Evolutionary conservation across 2,888 invertebrate genomes (phyloP), one percentile per base, ranked within the genome.

Genomic region (Ramazzottius varieornatus): DNA sequence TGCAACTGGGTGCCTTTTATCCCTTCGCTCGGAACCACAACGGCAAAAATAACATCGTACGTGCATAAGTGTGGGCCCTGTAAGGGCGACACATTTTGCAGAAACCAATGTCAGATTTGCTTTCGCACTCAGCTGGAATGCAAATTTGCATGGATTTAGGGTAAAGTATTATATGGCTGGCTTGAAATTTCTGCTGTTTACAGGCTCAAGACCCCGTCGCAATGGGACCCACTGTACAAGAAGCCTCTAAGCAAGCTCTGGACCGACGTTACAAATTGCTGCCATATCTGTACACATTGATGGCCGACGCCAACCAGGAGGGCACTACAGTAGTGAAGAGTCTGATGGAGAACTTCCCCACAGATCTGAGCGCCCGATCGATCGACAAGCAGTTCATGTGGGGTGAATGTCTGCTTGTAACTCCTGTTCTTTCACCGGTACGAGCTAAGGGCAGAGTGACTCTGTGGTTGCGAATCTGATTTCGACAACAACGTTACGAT

Each of bases 1-100:
- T 73, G 66, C 75, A 78, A 68, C 69, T 78, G 1, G 79, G 78
- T 1, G 75, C 79, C 1, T 79, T 79, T 70, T 78, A 78, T 69
- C 77, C 78, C 0, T 75, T 74, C 67, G 68, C 70, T 20, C 68
- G 77, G 65, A 76, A 73, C 66, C 76, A 76, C 69, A 77, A 76
- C 66, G 68, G 46, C n/a, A 46, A 67, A 2, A 69, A 68, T 24
- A 2, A 64, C 20, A 29, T 63, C 8, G 63, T 63, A 63, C 32
- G n/a, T 63, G 8, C 20, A n/a, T 40, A 13, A 40, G 40, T 40
- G 13, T 20, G 8, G 8, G 40, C 20, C 13, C 20, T 40, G 20
- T 40, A 13, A 13, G 8, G 8, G 8, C 40, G 8, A 13, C 13
- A 40, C 13, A 13, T 40, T 40, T 20, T 40, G 8, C 40, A 40